These are phyloP conservation scores for Daphoenositta chrysoptera DNA, from an alignment of 2,113 vertebrate genomes.

Conservation along the genomic window DNA sequence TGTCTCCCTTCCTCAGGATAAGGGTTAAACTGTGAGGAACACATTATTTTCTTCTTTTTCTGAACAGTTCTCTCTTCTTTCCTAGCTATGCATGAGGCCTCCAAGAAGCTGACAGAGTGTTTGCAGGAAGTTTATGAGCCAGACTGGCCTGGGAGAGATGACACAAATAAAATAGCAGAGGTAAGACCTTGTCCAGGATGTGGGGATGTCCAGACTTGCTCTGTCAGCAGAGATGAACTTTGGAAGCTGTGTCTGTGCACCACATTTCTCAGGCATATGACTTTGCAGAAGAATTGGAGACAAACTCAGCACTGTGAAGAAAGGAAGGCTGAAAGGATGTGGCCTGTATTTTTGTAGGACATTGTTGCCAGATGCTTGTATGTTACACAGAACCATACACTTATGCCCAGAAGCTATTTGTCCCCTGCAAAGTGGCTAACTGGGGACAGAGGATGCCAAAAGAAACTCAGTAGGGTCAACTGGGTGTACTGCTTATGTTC, in stretches of 20 bases:
- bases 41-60: neutral
- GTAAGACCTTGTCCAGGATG: constrained; percentile 66
- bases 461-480: neutral
- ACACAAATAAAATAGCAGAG: constrained; percentile 91
- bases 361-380: neutral
- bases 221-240: neutral
- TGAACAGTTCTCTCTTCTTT: constrained; percentile 17
- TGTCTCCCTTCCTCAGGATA: neutral
- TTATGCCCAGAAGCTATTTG: neutral
- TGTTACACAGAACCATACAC: neutral
- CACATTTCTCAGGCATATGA: neutral
- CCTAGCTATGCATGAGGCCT: constrained; percentile 96
- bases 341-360: neutral
- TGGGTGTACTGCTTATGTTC: neutral
- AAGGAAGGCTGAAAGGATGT: neutral
- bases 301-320: neutral
- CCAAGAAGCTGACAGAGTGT: constrained; percentile 89
- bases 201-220: neutral
- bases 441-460: neutral
- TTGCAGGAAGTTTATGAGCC: constrained; percentile 94
- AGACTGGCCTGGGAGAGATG: constrained; percentile 90
- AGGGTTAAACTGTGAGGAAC: neutral
- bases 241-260: neutral
- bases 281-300: neutral
- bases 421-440: neutral